Base-by-base conservation (phyloP, 2,888 invertebrate genomes). In the Lissonota sp. region DNA sequence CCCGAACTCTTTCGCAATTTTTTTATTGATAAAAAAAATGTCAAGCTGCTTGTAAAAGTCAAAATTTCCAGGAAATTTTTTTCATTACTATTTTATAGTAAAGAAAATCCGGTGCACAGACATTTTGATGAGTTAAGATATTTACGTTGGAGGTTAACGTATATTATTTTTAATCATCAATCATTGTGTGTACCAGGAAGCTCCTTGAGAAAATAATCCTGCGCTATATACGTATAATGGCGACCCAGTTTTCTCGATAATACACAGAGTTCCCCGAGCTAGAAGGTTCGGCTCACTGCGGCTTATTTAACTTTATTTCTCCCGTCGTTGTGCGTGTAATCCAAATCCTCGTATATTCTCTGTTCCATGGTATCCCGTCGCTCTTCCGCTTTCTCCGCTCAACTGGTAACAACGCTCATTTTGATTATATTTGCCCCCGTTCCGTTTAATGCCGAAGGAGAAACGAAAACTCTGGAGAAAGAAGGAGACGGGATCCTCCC, bases 351-450 rank as follows among this genome's bases (percentile, higher is more conserved):
- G 26, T 26, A 26, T 26, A 26, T 26, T 26, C 26, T 3, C 26
- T 26, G 26, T 26, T 26, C 26, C 26, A 26, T 26, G 26, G 26
- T 26, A 26, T 26, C 26, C 26, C 26, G 26, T 26, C 3, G 26
- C 26, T 26, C 26, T 26, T 26, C 10, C 42, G 58, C 10, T 67
- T 66, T 37, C 70, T 77, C 46, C 46, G 64, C 74, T 71, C 55
- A 55, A 78, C 78, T 74, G 78, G 58, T 67, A 81, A 81, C 81
- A 81, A 67, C 74, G 70, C 81, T 78, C 78, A 78, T 81, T 81
- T 78, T 78, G 70, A 81, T 81, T 81, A 81, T 81, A 81, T 81
- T 78, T 81, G 66, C 78, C 55, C 64, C 49, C 74, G 78, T 78
- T 71, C 70, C 74, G 62, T 71, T 74, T 81, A 78, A 71, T 81